Evolutionary conservation across 2,888 invertebrate species (phyloP), one percentile per base, ranked within the genome.

Genomic region (Therioaphis trifolii): DNA sequence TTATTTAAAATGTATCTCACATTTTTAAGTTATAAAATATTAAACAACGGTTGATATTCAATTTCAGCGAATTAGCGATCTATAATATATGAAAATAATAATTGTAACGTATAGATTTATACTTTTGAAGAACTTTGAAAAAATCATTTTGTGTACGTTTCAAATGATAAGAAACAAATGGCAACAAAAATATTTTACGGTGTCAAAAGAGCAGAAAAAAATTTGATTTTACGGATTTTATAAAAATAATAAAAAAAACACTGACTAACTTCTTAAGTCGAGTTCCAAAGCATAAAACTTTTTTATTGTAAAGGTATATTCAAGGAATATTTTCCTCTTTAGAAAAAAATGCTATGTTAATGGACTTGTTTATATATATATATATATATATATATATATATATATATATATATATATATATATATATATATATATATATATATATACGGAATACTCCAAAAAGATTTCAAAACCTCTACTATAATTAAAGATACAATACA

Each of bases 241-340:
- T 49, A 58, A 63, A 66, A 21, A 49, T 46, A 29, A 77, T 63
- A 77, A 77, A 77, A 77, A 63, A 77, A 46, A 29, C 11, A 49
- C 4, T 11, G 15, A 46, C 5, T 52, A 35, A 49, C 11, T 35
- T 66, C 49, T 35, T 49, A 46, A 66, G n/a, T 35, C 9, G 4
- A 63, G 63, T n/a, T 46, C 15, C 66, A 66, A 21, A 63, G 29
- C 49, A 35, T 49, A 35, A 35, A 77, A 77, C 66, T 49, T 66
- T 63, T 77, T 49, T 77, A 63, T 27, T 49, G 35, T 66, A 12
- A 9, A 77, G 77, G 46, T 46, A 9, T 49, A 24, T 52, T 29
- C 4, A 40, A 52, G 66, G 35, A 40, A 35, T 15, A 49, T 66
- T 66, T 77, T 77, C 35, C 21, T 66, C 66, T 52, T 35, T 0